Conservation (phyloP, 2,113 vertebrate genomes). For the Lota lota region DNA sequence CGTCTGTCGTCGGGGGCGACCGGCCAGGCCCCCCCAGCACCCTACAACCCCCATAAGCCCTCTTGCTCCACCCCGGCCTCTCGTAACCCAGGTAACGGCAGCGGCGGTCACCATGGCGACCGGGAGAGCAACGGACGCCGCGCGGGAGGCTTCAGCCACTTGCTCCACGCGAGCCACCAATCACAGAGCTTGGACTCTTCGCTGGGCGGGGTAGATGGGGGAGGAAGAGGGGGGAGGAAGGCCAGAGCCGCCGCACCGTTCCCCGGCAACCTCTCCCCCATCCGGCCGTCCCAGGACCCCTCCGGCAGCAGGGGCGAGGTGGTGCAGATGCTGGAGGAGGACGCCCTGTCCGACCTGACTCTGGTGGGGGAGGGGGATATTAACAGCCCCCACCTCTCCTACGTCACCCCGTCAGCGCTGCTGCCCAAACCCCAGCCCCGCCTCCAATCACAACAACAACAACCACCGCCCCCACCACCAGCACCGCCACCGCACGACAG, state of each 20-base stretch:
- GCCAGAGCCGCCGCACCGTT: conserved; percentile 63
- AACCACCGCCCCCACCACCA: conserved; percentile 27
- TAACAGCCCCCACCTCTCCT: conserved; percentile 86
- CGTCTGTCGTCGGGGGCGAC: conserved; percentile 72
- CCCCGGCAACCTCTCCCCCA: conserved; percentile 70
- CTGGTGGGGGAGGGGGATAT: conserved; percentile 91
- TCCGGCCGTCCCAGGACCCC: conserved; percentile 43
- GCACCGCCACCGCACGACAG: conserved; percentile 62
- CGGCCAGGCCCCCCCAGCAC: conserved; percentile 28
- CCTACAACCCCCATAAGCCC: conserved; percentile 45
- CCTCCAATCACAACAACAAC: conserved; percentile 63
- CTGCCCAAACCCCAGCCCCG: conserved; percentile 67
- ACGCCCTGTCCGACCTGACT: conserved; percentile 85
- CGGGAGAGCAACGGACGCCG: conserved; percentile 47
- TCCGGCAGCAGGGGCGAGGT: conserved; percentile 50
- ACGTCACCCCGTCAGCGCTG: conserved; percentile 77
- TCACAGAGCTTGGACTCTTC: conserved; percentile 73
- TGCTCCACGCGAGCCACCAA: conserved; percentile 65
- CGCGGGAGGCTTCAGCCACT: conserved; percentile 49
- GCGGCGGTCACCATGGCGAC: conserved; percentile 48
- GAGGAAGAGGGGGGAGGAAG: conserved; percentile 59
- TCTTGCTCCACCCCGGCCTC: conserved; percentile 67
- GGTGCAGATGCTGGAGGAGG: conserved; percentile 86
- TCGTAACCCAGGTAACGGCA: conserved; percentile 62
- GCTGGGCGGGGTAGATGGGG: conserved; percentile 56